Conservation (phyloP, 2,888 invertebrate genomes). For the Rosalia funebris region DNA sequence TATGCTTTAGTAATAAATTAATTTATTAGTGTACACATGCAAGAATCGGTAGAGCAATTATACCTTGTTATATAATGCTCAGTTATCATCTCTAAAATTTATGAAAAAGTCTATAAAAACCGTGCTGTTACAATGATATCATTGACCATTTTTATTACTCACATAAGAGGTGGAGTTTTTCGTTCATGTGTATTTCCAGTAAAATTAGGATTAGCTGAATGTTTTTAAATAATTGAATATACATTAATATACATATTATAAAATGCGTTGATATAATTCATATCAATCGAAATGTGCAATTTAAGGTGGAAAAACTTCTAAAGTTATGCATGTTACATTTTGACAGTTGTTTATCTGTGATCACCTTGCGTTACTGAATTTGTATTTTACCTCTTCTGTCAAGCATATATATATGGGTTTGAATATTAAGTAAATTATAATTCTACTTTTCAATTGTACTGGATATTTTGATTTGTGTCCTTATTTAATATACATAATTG, state of each 20-base stretch:
- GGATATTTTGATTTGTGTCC: conserved; percentile 61
- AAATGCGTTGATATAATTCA: conserved; percentile 65
- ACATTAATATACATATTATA: conserved; percentile 63
- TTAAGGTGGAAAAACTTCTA: conserved; percentile 60
- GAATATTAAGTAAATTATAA: conserved; percentile 51
- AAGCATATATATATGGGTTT: conserved; percentile 46
- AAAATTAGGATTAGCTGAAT: conserved; percentile 63
- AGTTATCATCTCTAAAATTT: too few relatives aligned
- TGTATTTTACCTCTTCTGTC: conserved; percentile 51
- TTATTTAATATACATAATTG: conserved; percentile 59
- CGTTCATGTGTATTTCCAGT: conserved; percentile 55
- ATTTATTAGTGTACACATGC: too few relatives aligned
- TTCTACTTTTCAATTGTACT: conserved; percentile 60
- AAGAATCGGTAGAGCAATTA: too few relatives aligned
- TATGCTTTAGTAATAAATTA: too few relatives aligned
- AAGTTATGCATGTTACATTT: conserved; percentile 64
- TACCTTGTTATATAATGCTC: too few relatives aligned
- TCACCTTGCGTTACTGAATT: conserved; percentile 61
- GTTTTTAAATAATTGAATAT: conserved; percentile 65
- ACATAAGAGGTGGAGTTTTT: conserved; percentile 31
- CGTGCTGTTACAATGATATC: conserved; percentile 7
- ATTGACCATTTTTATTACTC: conserved; percentile 21
- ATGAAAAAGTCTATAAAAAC: too few relatives aligned
- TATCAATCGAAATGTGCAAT: conserved; percentile 65
- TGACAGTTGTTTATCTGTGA: conserved; percentile 65